Evolutionary conservation across 2,888 invertebrate genomes (phyloP).

Genomic region (Gisinianus flammeolus): DNA sequence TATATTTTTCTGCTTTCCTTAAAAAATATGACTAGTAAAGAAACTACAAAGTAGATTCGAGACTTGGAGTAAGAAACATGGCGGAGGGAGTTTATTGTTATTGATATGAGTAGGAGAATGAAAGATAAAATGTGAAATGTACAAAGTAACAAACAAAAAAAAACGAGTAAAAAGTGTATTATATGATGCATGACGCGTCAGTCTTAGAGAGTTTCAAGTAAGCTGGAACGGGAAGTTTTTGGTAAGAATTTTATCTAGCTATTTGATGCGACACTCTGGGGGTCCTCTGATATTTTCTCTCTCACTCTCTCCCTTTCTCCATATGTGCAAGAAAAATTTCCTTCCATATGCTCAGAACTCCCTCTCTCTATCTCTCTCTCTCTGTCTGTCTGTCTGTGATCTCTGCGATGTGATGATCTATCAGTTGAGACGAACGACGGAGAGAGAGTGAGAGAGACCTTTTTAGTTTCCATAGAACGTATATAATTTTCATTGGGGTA

Average conservation of each 20-base stretch:
- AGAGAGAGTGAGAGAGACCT: conserved; percentile 23
- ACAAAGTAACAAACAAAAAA: not conserved
- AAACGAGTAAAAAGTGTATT: not conserved
- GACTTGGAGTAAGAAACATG: not conserved
- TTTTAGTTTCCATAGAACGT: conserved; percentile 29
- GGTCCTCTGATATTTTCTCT: conserved; percentile 33
- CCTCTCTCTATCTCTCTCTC: not conserved
- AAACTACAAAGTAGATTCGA: not conserved
- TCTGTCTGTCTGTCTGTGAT: not conserved
- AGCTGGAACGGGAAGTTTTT: conserved; percentile 27
- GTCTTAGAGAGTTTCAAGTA: not conserved
- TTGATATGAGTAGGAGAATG: conserved; percentile 20
- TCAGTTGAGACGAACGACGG: conserved; percentile 22
- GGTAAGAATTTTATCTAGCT: conserved; percentile 25
- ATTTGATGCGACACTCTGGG: conserved; percentile 44
- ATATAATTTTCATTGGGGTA: conserved; percentile 35
- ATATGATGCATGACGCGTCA: conserved; percentile 12
- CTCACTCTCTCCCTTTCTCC: not conserved
- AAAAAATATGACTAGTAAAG: not conserved
- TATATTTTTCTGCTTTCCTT: no score
- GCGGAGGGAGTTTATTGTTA: conserved; percentile 18
- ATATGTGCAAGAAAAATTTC: not conserved
- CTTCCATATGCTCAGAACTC: not conserved
- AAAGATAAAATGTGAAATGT: not conserved
- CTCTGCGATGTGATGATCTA: conserved; percentile 33